Evolutionary conservation across 2,888 invertebrate species (phyloP).

Genomic region (Drosophila nigricruria): DNA sequence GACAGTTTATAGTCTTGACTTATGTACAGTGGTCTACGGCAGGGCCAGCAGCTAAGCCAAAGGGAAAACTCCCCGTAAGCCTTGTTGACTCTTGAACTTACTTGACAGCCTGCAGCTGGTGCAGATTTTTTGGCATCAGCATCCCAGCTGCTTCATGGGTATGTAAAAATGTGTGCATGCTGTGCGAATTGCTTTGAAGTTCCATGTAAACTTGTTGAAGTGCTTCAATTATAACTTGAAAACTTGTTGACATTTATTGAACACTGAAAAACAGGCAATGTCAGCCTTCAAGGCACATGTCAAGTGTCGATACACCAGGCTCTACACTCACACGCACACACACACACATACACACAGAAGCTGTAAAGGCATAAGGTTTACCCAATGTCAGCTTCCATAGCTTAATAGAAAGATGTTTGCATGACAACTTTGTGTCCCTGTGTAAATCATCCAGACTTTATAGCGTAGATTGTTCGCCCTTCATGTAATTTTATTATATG

Average conservation of each 20-base stretch:
- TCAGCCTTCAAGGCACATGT: slow-evolving; percentile 32
- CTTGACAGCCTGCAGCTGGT: slow-evolving; percentile 49
- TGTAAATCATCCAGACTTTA: slow-evolving; percentile 30
- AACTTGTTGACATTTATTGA: slow-evolving; percentile 77
- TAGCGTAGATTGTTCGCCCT: background rate
- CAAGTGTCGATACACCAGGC: slow-evolving; percentile 27
- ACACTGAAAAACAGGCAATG: slow-evolving; percentile 52
- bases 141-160: slow-evolving; percentile 27
- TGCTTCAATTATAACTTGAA: slow-evolving; percentile 77
- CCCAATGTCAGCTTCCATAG: slow-evolving; percentile 29
- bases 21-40: slow-evolving; percentile 20
- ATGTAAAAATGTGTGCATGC: slow-evolving; percentile 39
- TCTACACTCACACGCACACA: slow-evolving; percentile 13
- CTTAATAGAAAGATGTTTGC: slow-evolving; percentile 44
- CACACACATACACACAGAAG: slow-evolving; percentile 1
- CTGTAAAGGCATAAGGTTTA: slow-evolving; percentile 2
- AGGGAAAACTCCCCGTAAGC: slow-evolving; percentile 51
- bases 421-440: slow-evolving; percentile 55
- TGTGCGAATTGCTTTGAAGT: slow-evolving; percentile 50
- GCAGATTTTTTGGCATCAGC: slow-evolving; percentile 40
- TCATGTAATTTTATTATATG: slow-evolving; percentile 9
- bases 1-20: slow-evolving; percentile 61
- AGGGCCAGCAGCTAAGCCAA: slow-evolving; percentile 32
- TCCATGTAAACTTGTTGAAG: slow-evolving; percentile 63
- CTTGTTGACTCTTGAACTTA: slow-evolving; percentile 70